Evolutionary conservation across 2,888 invertebrate species (phyloP).

Genomic region (Drosophila vallismaia): DNA sequence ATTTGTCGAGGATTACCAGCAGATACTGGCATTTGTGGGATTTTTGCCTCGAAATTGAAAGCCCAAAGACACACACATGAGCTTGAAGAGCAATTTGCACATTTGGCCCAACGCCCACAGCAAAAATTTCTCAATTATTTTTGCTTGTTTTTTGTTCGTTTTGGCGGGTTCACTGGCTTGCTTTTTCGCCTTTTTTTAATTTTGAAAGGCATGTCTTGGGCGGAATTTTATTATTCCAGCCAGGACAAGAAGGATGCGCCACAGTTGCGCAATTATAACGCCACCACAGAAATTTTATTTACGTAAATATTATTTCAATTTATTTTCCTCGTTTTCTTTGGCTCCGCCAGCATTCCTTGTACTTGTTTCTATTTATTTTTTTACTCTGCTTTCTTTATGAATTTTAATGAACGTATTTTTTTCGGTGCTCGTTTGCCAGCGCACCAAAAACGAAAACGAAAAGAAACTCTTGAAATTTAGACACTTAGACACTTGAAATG

Average conservation of each 20-base stretch:
- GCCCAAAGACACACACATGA: neutral
- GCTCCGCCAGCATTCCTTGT: conserved; percentile 9
- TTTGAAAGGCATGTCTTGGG: conserved; percentile 43
- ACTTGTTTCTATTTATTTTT: conserved; percentile 32
- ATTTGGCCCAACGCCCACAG: conserved; percentile 36
- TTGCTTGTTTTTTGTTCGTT: conserved; percentile 15
- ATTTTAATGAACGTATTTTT: conserved; percentile 69
- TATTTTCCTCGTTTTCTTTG: conserved; percentile 47
- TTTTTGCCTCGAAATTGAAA: conserved; percentile 19
- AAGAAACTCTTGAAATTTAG: conserved; percentile 43
- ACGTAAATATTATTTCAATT: conserved; percentile 64
- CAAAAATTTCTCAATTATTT: conserved; percentile 67
- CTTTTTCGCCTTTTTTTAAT: conserved; percentile 1
- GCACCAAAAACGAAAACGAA: conserved; percentile 44
- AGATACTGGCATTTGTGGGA: conserved; percentile 38
- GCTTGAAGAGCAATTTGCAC: conserved; percentile 23
- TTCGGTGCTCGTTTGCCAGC: conserved; percentile 54
- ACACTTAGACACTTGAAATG: conserved; percentile 46
- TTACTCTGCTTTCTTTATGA: conserved; percentile 55
- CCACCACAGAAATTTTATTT: conserved; percentile 64
- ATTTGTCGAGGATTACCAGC: conserved; percentile 49
- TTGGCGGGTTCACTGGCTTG: conserved; percentile 10
- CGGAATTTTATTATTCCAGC: conserved; percentile 65
- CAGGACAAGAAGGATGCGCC: conserved; percentile 54
- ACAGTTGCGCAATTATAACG: conserved; percentile 62